Evolutionary conservation across 30 jellyfish, hydroid and myxozoan genomes (phyloP).

Genomic region (Phacellophora camtschatica): DNA sequence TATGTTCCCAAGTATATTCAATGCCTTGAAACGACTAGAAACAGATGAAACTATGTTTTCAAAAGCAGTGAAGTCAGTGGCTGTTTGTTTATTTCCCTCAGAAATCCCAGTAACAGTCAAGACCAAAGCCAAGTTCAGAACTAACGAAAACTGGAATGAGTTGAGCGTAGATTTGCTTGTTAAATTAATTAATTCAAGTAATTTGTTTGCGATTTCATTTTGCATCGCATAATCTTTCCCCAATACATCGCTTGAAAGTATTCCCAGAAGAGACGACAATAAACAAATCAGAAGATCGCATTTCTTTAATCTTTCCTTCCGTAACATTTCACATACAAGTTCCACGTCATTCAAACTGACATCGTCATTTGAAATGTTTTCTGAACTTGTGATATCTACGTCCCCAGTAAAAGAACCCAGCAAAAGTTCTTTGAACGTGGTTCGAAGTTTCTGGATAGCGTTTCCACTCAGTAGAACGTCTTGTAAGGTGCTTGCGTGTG

Average conservation of each 20-base stretch:
- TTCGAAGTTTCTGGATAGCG: background rate
- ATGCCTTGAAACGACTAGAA: background rate
- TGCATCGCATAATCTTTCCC: conserved; percentile 13
- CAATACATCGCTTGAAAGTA: conserved; percentile 27
- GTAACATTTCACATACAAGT: conserved; percentile 43
- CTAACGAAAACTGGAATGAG: conserved; percentile 8
- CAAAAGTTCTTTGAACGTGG: background rate
- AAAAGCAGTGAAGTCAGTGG: background rate
- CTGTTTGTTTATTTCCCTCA: background rate
- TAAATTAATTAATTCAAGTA: background rate
- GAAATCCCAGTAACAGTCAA: conserved; percentile 3
- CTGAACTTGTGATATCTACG: background rate
- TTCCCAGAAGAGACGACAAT: conserved; percentile 50
- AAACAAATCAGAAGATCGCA: conserved; percentile 34
- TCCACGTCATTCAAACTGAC: conserved; percentile 29
- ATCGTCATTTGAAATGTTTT: background rate
- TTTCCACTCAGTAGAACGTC: background rate
- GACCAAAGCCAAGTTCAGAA: conserved; percentile 5
- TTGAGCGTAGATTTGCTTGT: background rate
- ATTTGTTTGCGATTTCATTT: conserved; percentile 35
- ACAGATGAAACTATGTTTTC: conserved; percentile 1
- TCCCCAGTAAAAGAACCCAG: conserved; percentile 16
- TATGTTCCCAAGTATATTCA: background rate
- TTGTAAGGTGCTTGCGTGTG: too few relatives aligned
- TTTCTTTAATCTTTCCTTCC: conserved; percentile 3